A percentile compares a stretch with the other conserved stretches of the same genome.
These are phyloP conservation scores for Eupeodes latifasciatus DNA, from an alignment of 2,888 invertebrate genomes.

Conservation along the genomic window DNA sequence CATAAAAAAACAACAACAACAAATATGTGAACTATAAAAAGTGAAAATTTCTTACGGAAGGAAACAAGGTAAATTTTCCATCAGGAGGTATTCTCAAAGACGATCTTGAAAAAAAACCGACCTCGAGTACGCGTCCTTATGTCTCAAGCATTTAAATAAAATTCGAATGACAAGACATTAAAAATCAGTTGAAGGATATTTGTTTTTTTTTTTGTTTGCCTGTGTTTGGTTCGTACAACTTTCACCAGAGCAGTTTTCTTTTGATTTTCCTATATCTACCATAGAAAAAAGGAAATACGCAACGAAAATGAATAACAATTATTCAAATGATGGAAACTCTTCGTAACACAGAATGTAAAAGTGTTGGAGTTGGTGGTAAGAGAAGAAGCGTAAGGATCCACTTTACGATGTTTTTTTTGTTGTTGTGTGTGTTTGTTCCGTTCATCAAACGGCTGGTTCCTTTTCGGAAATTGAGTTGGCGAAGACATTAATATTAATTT, in stretches of 20 bases:
- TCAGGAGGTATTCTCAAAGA: conserved; percentile 34
- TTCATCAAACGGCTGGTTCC: conserved; percentile 30
- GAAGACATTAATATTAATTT: conserved; percentile 76
- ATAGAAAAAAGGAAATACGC: conserved; percentile 35
- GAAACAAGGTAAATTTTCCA: conserved; percentile 58
- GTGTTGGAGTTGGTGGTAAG: background rate
- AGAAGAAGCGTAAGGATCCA: conserved; percentile 53
- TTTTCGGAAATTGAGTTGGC: conserved; percentile 69
- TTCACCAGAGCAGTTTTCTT: conserved; percentile 20
- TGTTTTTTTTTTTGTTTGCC: conserved; percentile 10
- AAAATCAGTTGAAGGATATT: conserved; percentile 74
- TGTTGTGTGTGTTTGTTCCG: background rate
- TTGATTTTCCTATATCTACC: conserved; percentile 1
- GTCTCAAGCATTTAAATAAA: conserved; percentile 68
- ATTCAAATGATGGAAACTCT: conserved; percentile 73
- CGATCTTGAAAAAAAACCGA: conserved; percentile 3
- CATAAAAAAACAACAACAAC: background rate
- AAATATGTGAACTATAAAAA: conserved; percentile 21
- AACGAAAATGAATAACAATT: conserved; percentile 76
- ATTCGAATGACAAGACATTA: conserved; percentile 70
- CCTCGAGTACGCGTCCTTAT: conserved; percentile 39
- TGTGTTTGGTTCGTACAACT: background rate
- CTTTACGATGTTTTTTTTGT: conserved; percentile 34
- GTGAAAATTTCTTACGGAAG: conserved; percentile 59
- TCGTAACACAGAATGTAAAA: background rate